Conservation (phyloP, 2,113 vertebrate genomes). For the Odobenus rosmarus region DNA sequence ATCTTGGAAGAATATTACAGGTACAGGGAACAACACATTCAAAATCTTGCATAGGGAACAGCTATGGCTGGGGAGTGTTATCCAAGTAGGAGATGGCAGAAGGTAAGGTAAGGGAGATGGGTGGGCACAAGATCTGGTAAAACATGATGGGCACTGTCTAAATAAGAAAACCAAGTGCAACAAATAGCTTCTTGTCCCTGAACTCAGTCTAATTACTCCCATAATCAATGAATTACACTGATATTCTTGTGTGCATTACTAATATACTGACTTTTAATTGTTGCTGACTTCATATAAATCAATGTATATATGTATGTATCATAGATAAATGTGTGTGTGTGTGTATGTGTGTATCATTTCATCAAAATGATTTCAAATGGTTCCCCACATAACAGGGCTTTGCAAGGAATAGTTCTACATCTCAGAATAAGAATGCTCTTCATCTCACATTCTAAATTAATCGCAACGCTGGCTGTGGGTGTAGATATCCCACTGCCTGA, state of each 20-base stretch:
- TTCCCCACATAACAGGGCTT: background rate
- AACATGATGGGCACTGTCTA: rapidly evolving
- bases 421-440: background rate
- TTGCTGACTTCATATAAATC: background rate
- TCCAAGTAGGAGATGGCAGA: background rate
- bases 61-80: too few species aligned
- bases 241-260: background rate
- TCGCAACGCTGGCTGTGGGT: background rate
- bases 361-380: background rate
- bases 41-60: background rate
- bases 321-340: background rate
- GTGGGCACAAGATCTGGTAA: background rate
- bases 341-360: background rate
- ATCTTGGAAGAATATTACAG: background rate
- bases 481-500: background rate
- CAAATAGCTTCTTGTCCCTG: background rate
- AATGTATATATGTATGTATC: background rate
- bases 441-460: background rate
- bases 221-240: background rate
- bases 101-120: rapidly evolving
- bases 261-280: background rate
- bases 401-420: background rate
- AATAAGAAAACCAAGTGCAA: background rate
- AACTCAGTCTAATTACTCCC: background rate
- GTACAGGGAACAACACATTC: background rate